A percentile compares a stretch with the other conserved stretches of the same genome.
These are phyloP conservation scores for Tenrec ecaudatus DNA, from an alignment of 2,113 vertebrate species.

Conservation along the genomic window DNA sequence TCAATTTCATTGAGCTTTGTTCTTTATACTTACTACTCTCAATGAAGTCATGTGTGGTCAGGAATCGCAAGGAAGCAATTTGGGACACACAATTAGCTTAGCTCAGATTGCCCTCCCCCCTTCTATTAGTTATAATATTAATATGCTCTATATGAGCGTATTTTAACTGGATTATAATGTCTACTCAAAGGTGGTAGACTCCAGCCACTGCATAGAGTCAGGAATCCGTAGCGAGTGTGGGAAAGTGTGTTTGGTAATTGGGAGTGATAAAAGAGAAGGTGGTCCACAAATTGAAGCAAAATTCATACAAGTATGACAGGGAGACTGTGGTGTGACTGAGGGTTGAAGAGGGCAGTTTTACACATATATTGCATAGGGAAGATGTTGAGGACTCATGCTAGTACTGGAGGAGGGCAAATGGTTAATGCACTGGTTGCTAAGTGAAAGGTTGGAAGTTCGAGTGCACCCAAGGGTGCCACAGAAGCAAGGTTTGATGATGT, in stretches of 20 bases:
- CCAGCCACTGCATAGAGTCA: background rate
- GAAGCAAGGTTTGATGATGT: background rate
- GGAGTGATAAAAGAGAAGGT: background rate
- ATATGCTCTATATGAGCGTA: background rate
- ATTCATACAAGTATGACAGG: no score
- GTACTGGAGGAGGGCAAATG: background rate
- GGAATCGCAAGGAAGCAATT: background rate
- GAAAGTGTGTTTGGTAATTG: background rate
- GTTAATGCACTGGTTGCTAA: background rate
- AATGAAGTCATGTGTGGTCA: background rate
- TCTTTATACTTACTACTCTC: background rate
- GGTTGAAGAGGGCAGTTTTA: background rate
- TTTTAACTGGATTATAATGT: background rate
- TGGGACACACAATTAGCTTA: no score
- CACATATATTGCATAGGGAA: background rate
- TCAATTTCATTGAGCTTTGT: background rate
- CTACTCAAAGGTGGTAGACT: background rate
- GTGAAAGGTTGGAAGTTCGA: background rate
- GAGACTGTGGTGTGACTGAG: background rate
- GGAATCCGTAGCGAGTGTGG: background rate
- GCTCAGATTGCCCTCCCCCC: background rate
- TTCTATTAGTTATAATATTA: background rate
- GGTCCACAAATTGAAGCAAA: background rate
- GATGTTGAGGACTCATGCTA: background rate
- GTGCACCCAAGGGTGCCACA: background rate